These are phyloP conservation scores for Halictus quadricinctus DNA, from an alignment of 2,888 invertebrate species.

Conservation along the genomic window DNA sequence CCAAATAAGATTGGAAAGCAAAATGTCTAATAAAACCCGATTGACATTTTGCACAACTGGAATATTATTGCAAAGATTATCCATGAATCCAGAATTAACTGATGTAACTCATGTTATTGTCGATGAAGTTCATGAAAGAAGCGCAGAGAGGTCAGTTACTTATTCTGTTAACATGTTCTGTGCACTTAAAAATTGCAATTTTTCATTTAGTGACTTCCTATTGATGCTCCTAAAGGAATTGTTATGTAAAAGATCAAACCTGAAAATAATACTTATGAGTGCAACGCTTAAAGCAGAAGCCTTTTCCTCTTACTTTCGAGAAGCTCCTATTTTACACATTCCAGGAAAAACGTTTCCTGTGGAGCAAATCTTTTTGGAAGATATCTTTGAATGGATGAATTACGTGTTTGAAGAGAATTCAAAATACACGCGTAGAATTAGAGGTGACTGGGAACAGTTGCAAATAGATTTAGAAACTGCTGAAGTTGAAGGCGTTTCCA, in stretches of 20 bases:
- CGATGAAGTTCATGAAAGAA: conserved; percentile 97
- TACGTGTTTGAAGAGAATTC: conserved; percentile 87
- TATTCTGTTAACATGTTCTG: conserved; percentile 3
- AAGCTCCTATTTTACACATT: conserved; percentile 90
- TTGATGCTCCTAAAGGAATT: conserved; percentile 92
- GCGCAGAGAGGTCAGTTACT: conserved; percentile 88
- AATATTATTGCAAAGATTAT: conserved; percentile 92
- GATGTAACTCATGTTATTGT: conserved; percentile 93
- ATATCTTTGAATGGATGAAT: conserved; percentile 87
- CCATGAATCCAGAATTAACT: conserved; percentile 89
- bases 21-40: conserved; percentile 90
- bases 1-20: conserved; percentile 91
- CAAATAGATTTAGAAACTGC: conserved; percentile 87
- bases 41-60: conserved; percentile 97
- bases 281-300: conserved; percentile 94
- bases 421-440: conserved; percentile 86
- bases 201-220: conserved; percentile 89
- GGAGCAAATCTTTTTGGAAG: conserved; percentile 91
- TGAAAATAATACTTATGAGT: conserved; percentile 95
- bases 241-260: conserved; percentile 87
- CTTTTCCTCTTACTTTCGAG: conserved; percentile 92
- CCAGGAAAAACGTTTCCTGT: conserved; percentile 94
- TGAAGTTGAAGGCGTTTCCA: conserved; percentile 84
- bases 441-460: conserved; percentile 84
- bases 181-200: conserved; percentile 29